These are phyloP conservation scores for Gadopsis bispinosus DNA, from an alignment of 2,797 vertebrate species.

Conservation along the genomic window DNA sequence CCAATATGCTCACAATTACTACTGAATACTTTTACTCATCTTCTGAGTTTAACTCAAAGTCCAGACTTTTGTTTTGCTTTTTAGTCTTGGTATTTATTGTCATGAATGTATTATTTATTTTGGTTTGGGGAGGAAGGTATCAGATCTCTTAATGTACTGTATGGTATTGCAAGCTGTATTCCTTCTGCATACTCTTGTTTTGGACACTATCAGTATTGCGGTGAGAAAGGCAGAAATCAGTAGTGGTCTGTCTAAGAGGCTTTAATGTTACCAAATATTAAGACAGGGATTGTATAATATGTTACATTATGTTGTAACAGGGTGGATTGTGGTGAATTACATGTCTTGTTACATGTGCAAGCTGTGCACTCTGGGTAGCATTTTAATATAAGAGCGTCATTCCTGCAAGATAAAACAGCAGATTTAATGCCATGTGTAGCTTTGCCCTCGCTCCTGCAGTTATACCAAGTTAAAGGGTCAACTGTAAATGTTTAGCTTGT, in stretches of 20 bases:
- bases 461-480: slow-evolving; percentile 11
- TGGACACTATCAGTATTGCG: slow-evolving; percentile 22
- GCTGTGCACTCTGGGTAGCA: slow-evolving; percentile 2
- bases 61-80: slow-evolving; percentile 13
- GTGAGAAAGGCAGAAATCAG: slow-evolving; percentile 1
- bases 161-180: slow-evolving; percentile 25
- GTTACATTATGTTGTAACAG: slow-evolving; percentile 21
- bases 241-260: background rate
- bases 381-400: slow-evolving; percentile 4
- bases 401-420: background rate
- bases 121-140: background rate
- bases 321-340: background rate
- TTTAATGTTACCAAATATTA: slow-evolving; percentile 33
- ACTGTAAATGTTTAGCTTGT: slow-evolving; percentile 23
- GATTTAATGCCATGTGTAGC: background rate
- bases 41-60: slow-evolving; percentile 1
- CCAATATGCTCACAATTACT: background rate
- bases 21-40: slow-evolving; percentile 23
- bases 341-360: background rate
- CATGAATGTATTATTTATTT: slow-evolving; percentile 50
- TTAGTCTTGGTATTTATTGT: slow-evolving; percentile 55
- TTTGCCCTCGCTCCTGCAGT: slow-evolving; percentile 8
- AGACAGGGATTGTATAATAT: background rate
- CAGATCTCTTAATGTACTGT: slow-evolving; percentile 22
- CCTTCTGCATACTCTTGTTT: slow-evolving; percentile 8